Evolutionary conservation across 2,113 vertebrate genomes (phyloP).

Genomic region (Canis aureus): DNA sequence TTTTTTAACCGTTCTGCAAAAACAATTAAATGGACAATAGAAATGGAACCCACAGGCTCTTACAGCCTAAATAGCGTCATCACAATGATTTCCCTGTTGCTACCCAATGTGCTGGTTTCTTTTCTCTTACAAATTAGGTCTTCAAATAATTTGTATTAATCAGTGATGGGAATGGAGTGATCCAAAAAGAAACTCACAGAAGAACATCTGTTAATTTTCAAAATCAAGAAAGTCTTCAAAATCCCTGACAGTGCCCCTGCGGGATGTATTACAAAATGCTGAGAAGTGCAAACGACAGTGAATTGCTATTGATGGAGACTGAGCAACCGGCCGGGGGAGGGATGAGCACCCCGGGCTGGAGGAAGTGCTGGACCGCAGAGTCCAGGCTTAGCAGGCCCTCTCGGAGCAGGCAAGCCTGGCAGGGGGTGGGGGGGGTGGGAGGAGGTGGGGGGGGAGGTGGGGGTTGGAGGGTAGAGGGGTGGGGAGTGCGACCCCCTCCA

Average conservation of each 20-base stretch:
- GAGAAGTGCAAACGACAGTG: too few species aligned
- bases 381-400: not conserved
- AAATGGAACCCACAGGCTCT: not conserved
- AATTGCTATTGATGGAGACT: not conserved
- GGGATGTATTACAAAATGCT: not conserved
- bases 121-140: not conserved
- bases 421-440: too few species aligned
- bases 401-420: not conserved
- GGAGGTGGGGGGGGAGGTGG: too few species aligned
- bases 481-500: not conserved
- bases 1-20: not conserved
- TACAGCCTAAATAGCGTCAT: not conserved
- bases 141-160: not conserved
- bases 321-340: not conserved
- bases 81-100: not conserved
- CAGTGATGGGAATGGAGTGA: not conserved
- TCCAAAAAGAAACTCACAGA: conserved; percentile 45
- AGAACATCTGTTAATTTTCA: conserved; percentile 11
- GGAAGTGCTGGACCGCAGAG: too few species aligned
- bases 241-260: not conserved
- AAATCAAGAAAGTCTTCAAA: not conserved
- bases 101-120: not conserved
- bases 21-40: not conserved
- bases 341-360: not conserved
- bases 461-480: too few species aligned